A percentile compares a stretch with the other conserved stretches of the same genome.
Evolutionary conservation across 2,888 invertebrate genomes (phyloP).

Genomic region (Trichopoda pennipes): DNA sequence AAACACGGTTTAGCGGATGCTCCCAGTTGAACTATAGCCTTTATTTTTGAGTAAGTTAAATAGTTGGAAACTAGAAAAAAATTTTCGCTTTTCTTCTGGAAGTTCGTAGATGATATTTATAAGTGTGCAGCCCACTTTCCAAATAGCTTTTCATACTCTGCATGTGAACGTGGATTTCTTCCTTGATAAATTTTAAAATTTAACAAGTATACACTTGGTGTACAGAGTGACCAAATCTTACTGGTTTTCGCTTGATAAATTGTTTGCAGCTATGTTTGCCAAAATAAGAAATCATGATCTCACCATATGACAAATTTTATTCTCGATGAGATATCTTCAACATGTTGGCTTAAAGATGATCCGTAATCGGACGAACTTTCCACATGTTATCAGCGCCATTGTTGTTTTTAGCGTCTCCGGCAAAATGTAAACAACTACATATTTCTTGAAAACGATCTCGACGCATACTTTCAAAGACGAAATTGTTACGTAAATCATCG

Average conservation of each 20-base stretch:
- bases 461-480: too few species aligned
- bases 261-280: not conserved
- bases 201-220: too few species aligned
- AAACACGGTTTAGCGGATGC: too few species aligned
- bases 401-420: not conserved
- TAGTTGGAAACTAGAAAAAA: slow-evolving; percentile 9
- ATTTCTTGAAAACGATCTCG: too few species aligned
- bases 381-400: slow-evolving; percentile 69
- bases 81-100: slow-evolving; percentile 12
- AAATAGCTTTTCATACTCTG: too few species aligned
- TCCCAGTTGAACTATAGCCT: too few species aligned
- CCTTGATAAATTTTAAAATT: too few species aligned
- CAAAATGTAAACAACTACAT: too few species aligned
- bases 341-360: slow-evolving; percentile 21
- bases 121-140: too few species aligned
- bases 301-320: slow-evolving; percentile 1
- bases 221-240: too few species aligned
- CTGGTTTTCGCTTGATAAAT: not conserved
- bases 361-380: slow-evolving; percentile 70
- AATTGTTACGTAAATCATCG: too few species aligned
- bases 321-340: not conserved
- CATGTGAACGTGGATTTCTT: too few species aligned
- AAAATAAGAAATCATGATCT: slow-evolving; percentile 12
- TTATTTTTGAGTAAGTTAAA: slow-evolving; percentile 1
- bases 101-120: slow-evolving; percentile 11